These are phyloP conservation scores for Dendroctonus ponderosae DNA, from an alignment of 1,140 invertebrate genomes.

Conservation along the genomic window DNA sequence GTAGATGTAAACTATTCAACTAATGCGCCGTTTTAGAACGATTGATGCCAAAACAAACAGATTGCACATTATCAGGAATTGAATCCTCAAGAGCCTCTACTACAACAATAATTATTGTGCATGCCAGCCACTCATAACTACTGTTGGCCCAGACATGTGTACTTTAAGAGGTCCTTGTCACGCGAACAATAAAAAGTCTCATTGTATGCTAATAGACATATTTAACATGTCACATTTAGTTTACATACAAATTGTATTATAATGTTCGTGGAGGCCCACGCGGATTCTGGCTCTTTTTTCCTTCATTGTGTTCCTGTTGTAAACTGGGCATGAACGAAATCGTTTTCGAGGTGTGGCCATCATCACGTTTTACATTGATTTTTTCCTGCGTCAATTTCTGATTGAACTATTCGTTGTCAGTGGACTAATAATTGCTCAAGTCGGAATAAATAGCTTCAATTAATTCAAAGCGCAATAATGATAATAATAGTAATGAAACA, in stretches of 20 bases:
- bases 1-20: too few species aligned
- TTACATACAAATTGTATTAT: constrained; percentile 25
- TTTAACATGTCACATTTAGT: constrained; percentile 24
- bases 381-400: not conserved
- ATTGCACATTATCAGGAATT: too few species aligned
- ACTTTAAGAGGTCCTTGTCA: constrained; percentile 14
- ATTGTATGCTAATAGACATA: constrained; percentile 20
- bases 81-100: too few species aligned
- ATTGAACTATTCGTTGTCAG: too few species aligned
- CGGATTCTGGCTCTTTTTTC: not conserved
- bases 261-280: constrained; percentile 18
- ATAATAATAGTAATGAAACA: too few species aligned
- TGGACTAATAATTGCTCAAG: too few species aligned
- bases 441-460: too few species aligned
- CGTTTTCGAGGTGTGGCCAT: constrained; percentile 3
- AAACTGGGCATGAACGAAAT: constrained; percentile 9
- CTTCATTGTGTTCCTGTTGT: constrained; percentile 2
- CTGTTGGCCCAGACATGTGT: constrained; percentile 21
- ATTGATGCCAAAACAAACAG: too few species aligned
- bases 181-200: constrained; percentile 9
- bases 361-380: not conserved
- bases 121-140: constrained; percentile 13
- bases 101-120: too few species aligned
- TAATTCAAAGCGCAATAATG: too few species aligned
- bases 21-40: too few species aligned